These are phyloP conservation scores for Sparidentex hasta DNA, from an alignment of 2,797 vertebrate genomes.

Conservation along the genomic window DNA sequence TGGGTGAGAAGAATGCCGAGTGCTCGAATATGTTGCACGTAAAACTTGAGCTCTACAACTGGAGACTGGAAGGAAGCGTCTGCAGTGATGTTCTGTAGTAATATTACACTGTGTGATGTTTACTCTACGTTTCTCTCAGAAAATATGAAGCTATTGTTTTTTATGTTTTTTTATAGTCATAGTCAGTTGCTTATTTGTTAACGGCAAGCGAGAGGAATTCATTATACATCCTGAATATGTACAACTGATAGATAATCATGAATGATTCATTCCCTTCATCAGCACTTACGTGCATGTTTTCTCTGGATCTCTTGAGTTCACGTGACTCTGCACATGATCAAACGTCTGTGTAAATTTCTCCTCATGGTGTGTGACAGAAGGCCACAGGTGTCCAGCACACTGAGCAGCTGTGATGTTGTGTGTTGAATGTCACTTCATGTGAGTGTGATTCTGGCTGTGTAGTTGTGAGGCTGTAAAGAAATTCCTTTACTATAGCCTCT, in stretches of 20 bases:
- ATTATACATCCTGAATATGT: too few relatives aligned
- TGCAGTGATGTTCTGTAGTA: background rate
- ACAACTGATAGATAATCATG: too few relatives aligned
- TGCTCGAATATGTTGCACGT: background rate
- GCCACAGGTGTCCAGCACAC: background rate
- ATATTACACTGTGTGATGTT: background rate
- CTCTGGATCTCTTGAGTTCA: background rate
- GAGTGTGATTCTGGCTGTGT: conserved; percentile 13
- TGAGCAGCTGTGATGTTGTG: background rate
- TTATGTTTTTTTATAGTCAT: too few relatives aligned
- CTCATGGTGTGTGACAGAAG: background rate
- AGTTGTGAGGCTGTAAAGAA: background rate
- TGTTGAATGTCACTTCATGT: background rate
- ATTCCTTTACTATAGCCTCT: conserved; percentile 13
- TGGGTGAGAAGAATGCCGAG: background rate
- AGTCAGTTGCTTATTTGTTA: too few relatives aligned
- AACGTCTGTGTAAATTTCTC: background rate
- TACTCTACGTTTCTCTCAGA: too few relatives aligned
- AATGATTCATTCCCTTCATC: too few relatives aligned
- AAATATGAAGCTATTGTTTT: background rate
- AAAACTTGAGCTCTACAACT: background rate
- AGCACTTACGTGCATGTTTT: background rate
- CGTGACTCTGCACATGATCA: background rate
- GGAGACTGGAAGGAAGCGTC: too few relatives aligned
- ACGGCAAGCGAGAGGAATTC: too few relatives aligned